Evolutionary conservation across 1,140 invertebrate species (phyloP).

Genomic region (Amphibalanus amphitrite): DNA sequence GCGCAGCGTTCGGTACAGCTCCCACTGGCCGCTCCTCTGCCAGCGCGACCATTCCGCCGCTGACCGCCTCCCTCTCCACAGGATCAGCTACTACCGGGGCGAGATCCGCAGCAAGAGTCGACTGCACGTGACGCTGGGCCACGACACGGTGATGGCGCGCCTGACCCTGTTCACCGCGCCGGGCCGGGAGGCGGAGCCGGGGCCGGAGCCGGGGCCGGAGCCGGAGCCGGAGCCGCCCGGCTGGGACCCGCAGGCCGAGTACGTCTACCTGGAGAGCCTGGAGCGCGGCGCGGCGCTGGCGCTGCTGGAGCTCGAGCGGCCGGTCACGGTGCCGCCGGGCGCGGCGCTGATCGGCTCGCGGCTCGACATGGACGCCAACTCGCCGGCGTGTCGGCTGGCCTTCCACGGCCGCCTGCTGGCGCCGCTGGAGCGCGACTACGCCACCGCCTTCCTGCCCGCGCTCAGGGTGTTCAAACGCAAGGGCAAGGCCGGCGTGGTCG

Average conservation of each 20-base stretch:
- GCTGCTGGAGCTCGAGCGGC: conserved; percentile 45
- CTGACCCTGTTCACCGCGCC: conserved; percentile 34
- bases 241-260: neutral
- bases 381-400: conserved; percentile 45
- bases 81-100: conserved; percentile 32
- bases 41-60: no score
- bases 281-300: neutral
- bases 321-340: conserved; percentile 31
- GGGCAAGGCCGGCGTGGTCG: conserved; percentile 40
- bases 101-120: conserved; percentile 33
- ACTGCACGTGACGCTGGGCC: conserved; percentile 50
- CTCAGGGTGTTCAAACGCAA: conserved; percentile 46
- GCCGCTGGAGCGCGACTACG: conserved; percentile 31
- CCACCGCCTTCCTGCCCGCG: conserved; percentile 30
- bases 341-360: conserved; percentile 49
- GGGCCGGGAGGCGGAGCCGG: no score
- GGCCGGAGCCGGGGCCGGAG: neutral
- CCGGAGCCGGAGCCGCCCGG: no score
- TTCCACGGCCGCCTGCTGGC: conserved; percentile 43
- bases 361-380: conserved; percentile 46
- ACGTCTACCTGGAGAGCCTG: neutral
- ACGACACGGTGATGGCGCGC: conserved; percentile 48
- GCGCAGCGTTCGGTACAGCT: no score
- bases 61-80: conserved; percentile 10
- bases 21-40: no score